Conservation (phyloP, 2,797 vertebrate species). For the Spondyliosoma cantharus region DNA sequence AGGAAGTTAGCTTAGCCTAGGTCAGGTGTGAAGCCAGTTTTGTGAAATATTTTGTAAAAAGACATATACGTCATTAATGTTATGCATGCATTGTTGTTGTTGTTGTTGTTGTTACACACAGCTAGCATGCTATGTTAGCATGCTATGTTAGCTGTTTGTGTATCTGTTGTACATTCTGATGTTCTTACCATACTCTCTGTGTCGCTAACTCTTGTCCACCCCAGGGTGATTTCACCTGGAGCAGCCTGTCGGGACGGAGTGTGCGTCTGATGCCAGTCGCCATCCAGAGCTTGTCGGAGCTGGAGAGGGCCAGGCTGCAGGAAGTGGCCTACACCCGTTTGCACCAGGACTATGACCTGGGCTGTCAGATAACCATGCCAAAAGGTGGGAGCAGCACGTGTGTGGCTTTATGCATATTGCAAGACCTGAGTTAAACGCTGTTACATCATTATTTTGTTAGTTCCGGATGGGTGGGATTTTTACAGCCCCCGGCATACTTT, state of each 20-base stretch:
- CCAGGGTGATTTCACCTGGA: conserved; percentile 97
- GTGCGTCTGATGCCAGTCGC: conserved; percentile 91
- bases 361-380: conserved; percentile 95
- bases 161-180: background rate
- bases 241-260: conserved; percentile 94
- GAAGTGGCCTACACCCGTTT: conserved; percentile 94
- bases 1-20: too few species aligned
- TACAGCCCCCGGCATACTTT: conserved; percentile 14
- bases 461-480: conserved; percentile 35
- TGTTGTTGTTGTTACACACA: too few species aligned
- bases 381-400: conserved; percentile 86
- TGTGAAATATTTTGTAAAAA: too few species aligned
- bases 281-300: conserved; percentile 93
- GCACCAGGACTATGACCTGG: conserved; percentile 94
- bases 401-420: background rate
- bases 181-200: background rate
- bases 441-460: conserved; percentile 3
- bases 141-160: too few species aligned
- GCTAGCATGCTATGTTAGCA: too few species aligned
- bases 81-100: too few species aligned
- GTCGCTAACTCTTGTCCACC: background rate
- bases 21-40: too few species aligned
- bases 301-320: conserved; percentile 92
- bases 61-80: too few species aligned
- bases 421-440: background rate